Percentiles rank a stretch among this genome's conserved stretches.
Evolutionary conservation across 2,113 vertebrate species (phyloP).

Genomic region (Collichthys lucidus): DNA sequence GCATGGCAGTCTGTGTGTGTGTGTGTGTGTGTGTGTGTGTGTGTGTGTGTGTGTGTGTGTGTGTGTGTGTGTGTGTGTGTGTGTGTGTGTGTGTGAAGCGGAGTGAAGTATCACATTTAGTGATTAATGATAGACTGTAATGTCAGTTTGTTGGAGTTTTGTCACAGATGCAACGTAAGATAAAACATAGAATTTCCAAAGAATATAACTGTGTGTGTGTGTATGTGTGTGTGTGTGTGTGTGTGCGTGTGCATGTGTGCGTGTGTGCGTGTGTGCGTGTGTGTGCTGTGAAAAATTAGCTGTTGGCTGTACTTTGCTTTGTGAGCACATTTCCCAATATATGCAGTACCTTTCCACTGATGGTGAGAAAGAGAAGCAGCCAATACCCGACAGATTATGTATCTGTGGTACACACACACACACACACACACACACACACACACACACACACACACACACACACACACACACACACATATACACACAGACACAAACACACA

Average conservation of each 20-base stretch:
- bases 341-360: background rate
- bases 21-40: too few relatives aligned
- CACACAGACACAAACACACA: conserved; percentile 4
- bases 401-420: background rate
- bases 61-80: too few relatives aligned
- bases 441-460: background rate
- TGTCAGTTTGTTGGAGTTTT: background rate
- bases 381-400: conserved; percentile 27
- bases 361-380: conserved; percentile 4
- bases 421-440: background rate
- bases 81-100: background rate
- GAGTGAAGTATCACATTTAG: background rate
- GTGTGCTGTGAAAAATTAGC: background rate
- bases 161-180: background rate
- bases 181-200: background rate
- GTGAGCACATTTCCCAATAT: conserved; percentile 27
- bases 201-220: background rate
- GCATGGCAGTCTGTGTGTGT: background rate
- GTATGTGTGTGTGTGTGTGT: background rate
- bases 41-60: background rate
- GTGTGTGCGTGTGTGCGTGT: background rate
- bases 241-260: background rate
- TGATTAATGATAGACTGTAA: background rate
- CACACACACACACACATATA: conserved; percentile 4
- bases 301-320: conserved; percentile 5